A percentile compares a stretch with the other conserved stretches of the same genome.
phyloP scores from a whole-genome alignment of 2,113 vertebrate species.

The Neofelis nebulosa region DNA sequence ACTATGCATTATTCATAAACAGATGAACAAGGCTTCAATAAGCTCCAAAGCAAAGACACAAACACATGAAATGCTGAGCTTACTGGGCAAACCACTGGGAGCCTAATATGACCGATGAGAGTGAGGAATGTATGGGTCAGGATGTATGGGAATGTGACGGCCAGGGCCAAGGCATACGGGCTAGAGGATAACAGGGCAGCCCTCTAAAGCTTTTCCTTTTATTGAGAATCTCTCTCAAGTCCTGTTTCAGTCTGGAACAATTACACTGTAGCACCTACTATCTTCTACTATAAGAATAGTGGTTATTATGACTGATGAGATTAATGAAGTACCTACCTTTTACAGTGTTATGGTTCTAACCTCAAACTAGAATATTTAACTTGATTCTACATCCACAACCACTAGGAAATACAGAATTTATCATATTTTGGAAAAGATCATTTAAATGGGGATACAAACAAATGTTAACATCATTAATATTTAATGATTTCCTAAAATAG shows the following conservation, averaged over 20 bases:
- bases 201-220: neutral
- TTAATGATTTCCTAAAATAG: constrained; percentile 42
- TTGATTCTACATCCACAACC: neutral
- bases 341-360: neutral
- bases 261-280: neutral
- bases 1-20: neutral
- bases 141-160: neutral
- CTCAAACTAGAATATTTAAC: neutral
- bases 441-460: neutral
- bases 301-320: neutral
- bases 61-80: neutral
- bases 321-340: neutral
- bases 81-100: neutral
- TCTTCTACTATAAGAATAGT: neutral
- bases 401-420: neutral
- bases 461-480: neutral
- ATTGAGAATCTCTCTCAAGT: neutral
- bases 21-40: neutral
- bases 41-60: neutral
- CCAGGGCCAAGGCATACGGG: neutral
- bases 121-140: accelerated
- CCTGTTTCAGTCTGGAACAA: neutral
- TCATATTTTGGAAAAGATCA: neutral
- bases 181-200: neutral
- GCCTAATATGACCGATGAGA: neutral